Percentiles rank a stretch among this genome's conserved stretches.
These are phyloP conservation scores for Nemopilema nomurai DNA, from an alignment of 30 jellyfish, hydroid and myxozoan genomes.

Conservation along the genomic window DNA sequence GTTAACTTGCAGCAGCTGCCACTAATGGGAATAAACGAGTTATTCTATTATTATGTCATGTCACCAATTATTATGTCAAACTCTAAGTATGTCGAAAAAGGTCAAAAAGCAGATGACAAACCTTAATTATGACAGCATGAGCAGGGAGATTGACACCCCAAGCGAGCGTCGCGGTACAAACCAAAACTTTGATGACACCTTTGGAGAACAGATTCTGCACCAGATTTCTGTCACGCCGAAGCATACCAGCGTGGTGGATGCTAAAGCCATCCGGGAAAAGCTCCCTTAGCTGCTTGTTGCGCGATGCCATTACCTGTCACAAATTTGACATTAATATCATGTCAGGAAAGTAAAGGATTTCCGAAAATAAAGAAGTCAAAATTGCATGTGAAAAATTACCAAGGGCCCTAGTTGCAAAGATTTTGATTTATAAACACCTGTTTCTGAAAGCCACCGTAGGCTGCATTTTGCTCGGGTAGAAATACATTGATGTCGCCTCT, in stretches of 20 bases:
- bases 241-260: slow-evolving; percentile 99
- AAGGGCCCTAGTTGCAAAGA: too few species aligned
- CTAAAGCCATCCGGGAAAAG: slow-evolving; percentile 98
- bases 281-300: slow-evolving; percentile 88
- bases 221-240: slow-evolving; percentile 88
- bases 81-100: too few species aligned
- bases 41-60: too few species aligned
- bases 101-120: background rate
- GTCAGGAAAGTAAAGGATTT: too few species aligned
- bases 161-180: slow-evolving; percentile 97
- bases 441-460: slow-evolving; percentile 55
- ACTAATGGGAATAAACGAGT: too few species aligned
- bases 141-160: slow-evolving; percentile 99
- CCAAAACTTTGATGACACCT: slow-evolving; percentile 95
- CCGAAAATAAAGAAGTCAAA: too few species aligned
- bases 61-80: too few species aligned
- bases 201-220: slow-evolving; percentile 83
- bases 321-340: background rate
- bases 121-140: slow-evolving; percentile 98
- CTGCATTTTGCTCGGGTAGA: slow-evolving; percentile 83
- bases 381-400: too few species aligned
- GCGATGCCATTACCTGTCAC: slow-evolving; percentile 78
- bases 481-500: slow-evolving; percentile 75
- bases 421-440: background rate
- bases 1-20: too few species aligned